A percentile compares a stretch with the other conserved stretches of the same genome.
These are phyloP conservation scores for Aphelinus certus DNA, from an alignment of 1,140 invertebrate species.

Conservation along the genomic window DNA sequence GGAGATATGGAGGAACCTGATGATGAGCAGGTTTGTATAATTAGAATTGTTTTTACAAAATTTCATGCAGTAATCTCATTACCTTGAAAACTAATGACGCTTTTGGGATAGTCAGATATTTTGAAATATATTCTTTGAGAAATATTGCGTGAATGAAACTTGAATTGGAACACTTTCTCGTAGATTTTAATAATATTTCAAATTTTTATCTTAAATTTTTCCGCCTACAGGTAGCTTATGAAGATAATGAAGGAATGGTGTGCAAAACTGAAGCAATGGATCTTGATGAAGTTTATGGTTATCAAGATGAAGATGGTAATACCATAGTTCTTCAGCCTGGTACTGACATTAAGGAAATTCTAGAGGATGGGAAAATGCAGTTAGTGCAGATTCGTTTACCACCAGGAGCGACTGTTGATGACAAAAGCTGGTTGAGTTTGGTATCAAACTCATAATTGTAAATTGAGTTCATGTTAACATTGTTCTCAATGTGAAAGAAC, in stretches of 20 bases:
- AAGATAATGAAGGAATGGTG: constrained; percentile 10
- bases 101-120: no score
- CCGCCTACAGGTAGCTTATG: constrained; percentile 20
- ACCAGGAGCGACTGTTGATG: constrained; percentile 47
- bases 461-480: constrained; percentile 4
- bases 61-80: no score
- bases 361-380: constrained; percentile 55
- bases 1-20: no score
- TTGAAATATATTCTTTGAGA: no score
- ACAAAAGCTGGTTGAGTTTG: constrained; percentile 59
- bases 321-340: constrained; percentile 58
- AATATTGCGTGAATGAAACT: no score
- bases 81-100: no score
- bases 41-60: neutral
- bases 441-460: constrained; percentile 57
- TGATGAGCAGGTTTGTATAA: constrained; percentile 53
- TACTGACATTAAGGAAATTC: constrained; percentile 54
- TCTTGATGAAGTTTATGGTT: constrained; percentile 56
- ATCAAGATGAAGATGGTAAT: constrained; percentile 58
- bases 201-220: no score
- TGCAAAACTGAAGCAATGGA: constrained; percentile 49
- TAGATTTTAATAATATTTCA: no score
- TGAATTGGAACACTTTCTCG: no score
- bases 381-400: constrained; percentile 63
- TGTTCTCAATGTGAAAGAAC: neutral